Conservation (phyloP, 2,888 invertebrate genomes). For the Epistrophella euchroma region DNA sequence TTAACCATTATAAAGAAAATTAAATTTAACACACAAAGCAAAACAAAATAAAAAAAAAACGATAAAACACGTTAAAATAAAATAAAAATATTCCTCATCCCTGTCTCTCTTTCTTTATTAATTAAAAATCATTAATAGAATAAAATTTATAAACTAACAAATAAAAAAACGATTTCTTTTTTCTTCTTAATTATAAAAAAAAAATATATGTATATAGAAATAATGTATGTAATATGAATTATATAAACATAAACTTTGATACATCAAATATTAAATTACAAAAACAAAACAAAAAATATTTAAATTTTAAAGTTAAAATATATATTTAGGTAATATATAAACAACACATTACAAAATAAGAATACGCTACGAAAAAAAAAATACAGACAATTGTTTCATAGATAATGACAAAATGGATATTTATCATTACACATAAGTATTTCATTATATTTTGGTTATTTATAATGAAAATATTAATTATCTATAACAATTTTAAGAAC, state of each 20-base stretch:
- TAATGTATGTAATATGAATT: constrained; percentile 42
- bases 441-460: constrained; percentile 63
- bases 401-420: constrained; percentile 29
- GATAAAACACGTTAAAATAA: constrained; percentile 9
- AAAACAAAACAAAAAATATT: constrained; percentile 14
- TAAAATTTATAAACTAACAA: constrained; percentile 20
- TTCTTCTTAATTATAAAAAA: constrained; percentile 20
- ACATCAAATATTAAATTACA: constrained; percentile 28
- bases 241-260: constrained; percentile 45
- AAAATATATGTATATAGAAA: constrained; percentile 25
- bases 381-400: constrained; percentile 27
- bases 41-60: neutral
- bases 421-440: constrained; percentile 57
- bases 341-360: constrained; percentile 43
- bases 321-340: constrained; percentile 59
- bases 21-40: neutral
- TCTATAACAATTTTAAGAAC: constrained; percentile 48
- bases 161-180: constrained; percentile 33
- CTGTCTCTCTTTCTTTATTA: constrained; percentile 64
- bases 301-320: constrained; percentile 42
- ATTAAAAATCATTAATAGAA: constrained; percentile 11
- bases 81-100: constrained; percentile 47
- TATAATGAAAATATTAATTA: constrained; percentile 58
- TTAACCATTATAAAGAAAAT: neutral
- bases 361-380: constrained; percentile 48